A percentile compares a stretch with the other conserved stretches of the same genome.
Evolutionary conservation across 2,888 invertebrate genomes (phyloP).

Genomic region (Oxyteleia sp.): DNA sequence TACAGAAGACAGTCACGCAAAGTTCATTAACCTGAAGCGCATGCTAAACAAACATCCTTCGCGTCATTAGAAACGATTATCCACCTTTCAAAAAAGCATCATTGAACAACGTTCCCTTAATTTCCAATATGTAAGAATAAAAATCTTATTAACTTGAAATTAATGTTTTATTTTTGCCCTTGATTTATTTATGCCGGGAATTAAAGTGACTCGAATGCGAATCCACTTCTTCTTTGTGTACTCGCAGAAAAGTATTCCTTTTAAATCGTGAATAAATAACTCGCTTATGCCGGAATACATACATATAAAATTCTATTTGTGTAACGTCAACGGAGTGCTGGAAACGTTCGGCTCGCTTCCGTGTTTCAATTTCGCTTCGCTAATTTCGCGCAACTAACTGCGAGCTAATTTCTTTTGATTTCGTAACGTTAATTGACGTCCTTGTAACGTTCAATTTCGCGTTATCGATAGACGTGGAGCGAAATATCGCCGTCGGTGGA

Average conservation of each 20-base stretch:
- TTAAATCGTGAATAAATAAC: conserved; percentile 35
- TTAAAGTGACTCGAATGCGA: conserved; percentile 22
- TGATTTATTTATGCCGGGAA: conserved; percentile 18
- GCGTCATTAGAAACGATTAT: not conserved
- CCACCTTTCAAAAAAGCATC: not conserved
- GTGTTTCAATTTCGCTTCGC: conserved; percentile 4
- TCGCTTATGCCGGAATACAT: not conserved
- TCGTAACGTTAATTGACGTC: conserved; percentile 14
- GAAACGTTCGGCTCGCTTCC: not conserved
- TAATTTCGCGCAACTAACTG: not conserved
- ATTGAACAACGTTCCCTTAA: not conserved
- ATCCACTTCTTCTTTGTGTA: conserved; percentile 17
- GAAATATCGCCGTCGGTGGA: conserved; percentile 14
- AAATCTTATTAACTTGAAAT: conserved; percentile 3
- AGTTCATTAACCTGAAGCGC: too few relatives aligned
- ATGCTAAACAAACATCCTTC: too few relatives aligned
- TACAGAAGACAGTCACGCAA: too few relatives aligned
- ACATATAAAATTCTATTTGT: conserved; percentile 27
- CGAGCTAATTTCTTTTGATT: conserved; percentile 8
- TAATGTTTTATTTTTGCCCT: not conserved
- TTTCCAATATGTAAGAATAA: not conserved
- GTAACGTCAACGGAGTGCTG: conserved; percentile 5
- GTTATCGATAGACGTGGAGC: not conserved
- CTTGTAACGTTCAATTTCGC: conserved; percentile 22
- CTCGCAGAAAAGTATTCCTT: conserved; percentile 25